Conservation (phyloP, 2,888 invertebrate species). For the Liopterus haemorrhoidalis region DNA sequence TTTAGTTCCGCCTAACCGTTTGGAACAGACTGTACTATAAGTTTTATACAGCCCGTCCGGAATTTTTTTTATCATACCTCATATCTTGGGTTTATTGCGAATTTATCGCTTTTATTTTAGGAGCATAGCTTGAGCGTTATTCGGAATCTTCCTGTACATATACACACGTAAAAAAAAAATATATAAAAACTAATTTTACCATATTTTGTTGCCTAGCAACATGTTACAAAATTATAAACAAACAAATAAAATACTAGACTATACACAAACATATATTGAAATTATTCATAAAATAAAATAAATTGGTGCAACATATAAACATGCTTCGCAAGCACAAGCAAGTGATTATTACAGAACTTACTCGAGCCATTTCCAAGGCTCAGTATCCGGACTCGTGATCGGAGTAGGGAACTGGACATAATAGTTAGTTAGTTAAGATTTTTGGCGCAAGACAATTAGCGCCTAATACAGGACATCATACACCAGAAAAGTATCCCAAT, state of each 20-base stretch:
- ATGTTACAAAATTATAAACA: slow-evolving; percentile 19
- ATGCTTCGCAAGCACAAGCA: slow-evolving; percentile 36
- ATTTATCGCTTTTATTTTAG: too few relatives aligned
- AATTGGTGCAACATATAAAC: slow-evolving; percentile 31
- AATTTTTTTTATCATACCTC: too few relatives aligned
- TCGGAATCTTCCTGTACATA: too few relatives aligned
- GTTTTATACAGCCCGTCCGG: too few relatives aligned
- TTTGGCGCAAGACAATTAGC: slow-evolving; percentile 25
- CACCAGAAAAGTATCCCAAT: slow-evolving; percentile 12
- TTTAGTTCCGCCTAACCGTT: too few relatives aligned
- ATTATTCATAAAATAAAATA: slow-evolving; percentile 25
- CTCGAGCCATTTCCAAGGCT: slow-evolving; percentile 88
- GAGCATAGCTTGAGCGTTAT: too few relatives aligned
- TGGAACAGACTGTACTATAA: too few relatives aligned
- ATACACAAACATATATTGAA: slow-evolving; percentile 9
- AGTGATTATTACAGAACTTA: slow-evolving; percentile 52
- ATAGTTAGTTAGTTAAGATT: slow-evolving; percentile 23
- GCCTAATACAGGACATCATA: slow-evolving; percentile 10
- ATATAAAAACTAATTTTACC: too few relatives aligned
- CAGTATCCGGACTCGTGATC: slow-evolving; percentile 80
- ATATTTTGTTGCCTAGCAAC: too few relatives aligned
- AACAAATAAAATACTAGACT: slow-evolving; percentile 21
- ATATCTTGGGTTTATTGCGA: too few relatives aligned
- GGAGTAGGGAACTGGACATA: slow-evolving; percentile 78
- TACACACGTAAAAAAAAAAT: too few relatives aligned